Base-by-base conservation (phyloP, 2,113 vertebrate species). In the Corythoichthys intestinalis region DNA sequence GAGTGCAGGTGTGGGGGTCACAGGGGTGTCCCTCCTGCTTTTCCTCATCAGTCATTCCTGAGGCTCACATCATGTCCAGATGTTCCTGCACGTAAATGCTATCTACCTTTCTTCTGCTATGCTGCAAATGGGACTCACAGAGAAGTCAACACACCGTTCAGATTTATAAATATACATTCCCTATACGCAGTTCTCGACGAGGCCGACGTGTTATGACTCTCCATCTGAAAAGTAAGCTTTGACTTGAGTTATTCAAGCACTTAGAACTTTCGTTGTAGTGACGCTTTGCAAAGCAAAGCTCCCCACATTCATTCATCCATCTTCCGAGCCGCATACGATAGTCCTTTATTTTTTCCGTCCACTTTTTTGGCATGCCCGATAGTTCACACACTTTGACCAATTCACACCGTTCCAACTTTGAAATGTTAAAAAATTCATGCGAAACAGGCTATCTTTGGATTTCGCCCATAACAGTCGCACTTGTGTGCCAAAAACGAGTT, bases 1-100 rank as follows among this genome's bases (percentile, higher is more conserved):
- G 54, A 65, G 63, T 17, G 70, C 65, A 73, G 73, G 78, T 63
- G 61, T 73, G 59, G 5, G 34, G 46, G 37, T 50, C 75, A 58
- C 17, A 34, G 58, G 64, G 65, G 81, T 44, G 81, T 58, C 64
- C 70, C 52, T 48, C 35, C 70, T 47, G 13, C 49, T 73, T 78
- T 78, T 75, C 72, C 49, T 70, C 53, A 61, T 80, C 69, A 57
- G 7, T 82, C 74, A 65, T 77, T 66, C 70, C 59, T 48, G 70
- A 72, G 61, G 58, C 35, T 70, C 44, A 76, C 70, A 79, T 86
- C 67, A 62, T 49, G 63, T 80, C 70, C 79, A 84, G 81, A 87
- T 88, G 88, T 80, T 69, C 41, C 38, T 77, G 65, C 54, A 59
- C 68, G 53, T 75, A 70, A 65, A 53, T n/a, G 39, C 52, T 69